Evolutionary conservation across 2,113 vertebrate genomes (phyloP), one percentile per base, ranked within the genome.

Genomic region (Agapornis roseicollis): DNA sequence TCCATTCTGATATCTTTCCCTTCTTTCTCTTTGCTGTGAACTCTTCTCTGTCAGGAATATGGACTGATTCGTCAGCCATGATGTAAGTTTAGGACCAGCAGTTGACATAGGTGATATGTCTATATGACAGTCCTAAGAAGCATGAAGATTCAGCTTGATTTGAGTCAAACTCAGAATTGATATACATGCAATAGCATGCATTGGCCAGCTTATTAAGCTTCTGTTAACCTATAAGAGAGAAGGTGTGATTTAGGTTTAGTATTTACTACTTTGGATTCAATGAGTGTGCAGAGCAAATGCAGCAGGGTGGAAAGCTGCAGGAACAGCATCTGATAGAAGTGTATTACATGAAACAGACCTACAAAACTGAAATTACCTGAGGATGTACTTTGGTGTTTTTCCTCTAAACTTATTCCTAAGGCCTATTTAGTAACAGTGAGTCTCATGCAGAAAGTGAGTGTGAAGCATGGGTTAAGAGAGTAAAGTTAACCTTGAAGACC

Each of bases 151-250:
- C 17, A 42, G 5, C 29, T 80, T 42, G 55, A 14, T 50, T 19
- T 22, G 52, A 55, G 31, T 66, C 13, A 42, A 49, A 42, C 49
- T 65, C 27, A 17, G 31, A 49, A 29, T 14, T 39, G 5, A 28
- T 58, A 7, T 6, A 25, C 4, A 1, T 7, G 8, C 20, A 44
- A 33, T 3, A 46, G 22, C 1, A 2, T 25, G 50, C 50, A n/a
- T 50, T 70, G 14, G 25, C 37, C 56, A 70, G 37, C 0, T 1
- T 17, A 8, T n/a, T 66, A 13, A 33, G 25, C 52, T 72, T 78
- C 46, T 20, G 9, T 39, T 88, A 61, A 52, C 5, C 17, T 23
- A 15, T 8, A 12, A 50, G 33, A 37, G 10, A 42, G 20, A 64
- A 46, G 29, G 3, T 53, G 15, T 42, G 56, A 28, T 80, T 49